A percentile compares a stretch with the other conserved stretches of the same genome.
phyloP scores from a whole-genome alignment of 2,113 vertebrate species.

The Gallinago media region DNA sequence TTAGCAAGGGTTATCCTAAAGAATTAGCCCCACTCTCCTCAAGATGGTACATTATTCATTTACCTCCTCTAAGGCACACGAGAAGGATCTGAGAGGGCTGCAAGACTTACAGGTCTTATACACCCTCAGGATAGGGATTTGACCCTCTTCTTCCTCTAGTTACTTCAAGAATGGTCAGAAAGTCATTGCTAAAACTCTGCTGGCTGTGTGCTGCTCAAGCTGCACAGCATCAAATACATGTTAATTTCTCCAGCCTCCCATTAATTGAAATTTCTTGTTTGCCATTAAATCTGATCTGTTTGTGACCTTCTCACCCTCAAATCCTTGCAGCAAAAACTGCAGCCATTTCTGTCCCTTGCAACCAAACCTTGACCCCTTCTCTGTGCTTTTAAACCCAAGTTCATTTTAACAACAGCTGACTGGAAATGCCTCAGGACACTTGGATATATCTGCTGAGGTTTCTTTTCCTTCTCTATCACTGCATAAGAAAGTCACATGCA shows the following conservation, averaged over 20 bases:
- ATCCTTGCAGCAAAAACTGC: not conserved
- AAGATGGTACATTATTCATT: not conserved
- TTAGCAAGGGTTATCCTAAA: not conserved
- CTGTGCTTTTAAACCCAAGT: not conserved
- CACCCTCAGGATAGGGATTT: not conserved
- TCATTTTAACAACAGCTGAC: not conserved
- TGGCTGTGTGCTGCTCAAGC: not conserved
- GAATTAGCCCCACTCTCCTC: not conserved
- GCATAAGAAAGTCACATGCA: not conserved
- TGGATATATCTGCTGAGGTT: not conserved
- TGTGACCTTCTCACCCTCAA: not conserved
- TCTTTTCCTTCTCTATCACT: not conserved
- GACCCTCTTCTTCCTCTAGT: not conserved
- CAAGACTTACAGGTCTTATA: not conserved
- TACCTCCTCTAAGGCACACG: not conserved
- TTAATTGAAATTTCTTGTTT: not conserved
- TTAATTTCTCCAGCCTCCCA: not conserved
- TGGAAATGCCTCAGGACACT: not conserved
- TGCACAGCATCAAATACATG: not conserved
- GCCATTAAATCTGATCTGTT: not conserved
- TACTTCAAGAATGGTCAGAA: not conserved
- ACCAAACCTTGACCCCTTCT: not conserved
- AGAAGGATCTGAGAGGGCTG: not conserved
- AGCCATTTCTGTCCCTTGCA: not conserved
- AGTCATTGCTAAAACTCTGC: not conserved